Evolutionary conservation across 2,888 invertebrate genomes (phyloP), one percentile per base, ranked within the genome.

Genomic region (Apantesis nais): DNA sequence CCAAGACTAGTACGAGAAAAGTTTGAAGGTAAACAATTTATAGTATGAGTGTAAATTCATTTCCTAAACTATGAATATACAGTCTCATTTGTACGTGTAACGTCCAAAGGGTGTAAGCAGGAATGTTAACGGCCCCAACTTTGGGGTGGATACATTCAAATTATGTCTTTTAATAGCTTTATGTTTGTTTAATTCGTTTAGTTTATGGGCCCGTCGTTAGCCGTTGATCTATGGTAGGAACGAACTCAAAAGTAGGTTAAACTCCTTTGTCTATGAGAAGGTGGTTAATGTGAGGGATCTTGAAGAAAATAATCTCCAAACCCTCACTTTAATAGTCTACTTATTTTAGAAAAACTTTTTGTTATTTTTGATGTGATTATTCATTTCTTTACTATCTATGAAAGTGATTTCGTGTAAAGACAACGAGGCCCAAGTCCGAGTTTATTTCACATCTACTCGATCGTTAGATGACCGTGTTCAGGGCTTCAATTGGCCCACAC

Each of bases 21-120:
- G 48, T 8, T 22, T 48, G 8, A 48, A 29, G 25, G 29, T 12
- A 62, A 34, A 31, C 14, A 52, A 66, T 39, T 58, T 29, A 0
- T 37, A 52, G 52, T 67, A 48, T 25, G 25, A 25, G 2, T 16
- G 37, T 68, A 60, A 68, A 68, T 68, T 58, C 1, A 63, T 63
- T 62, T 55, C 55, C n/a, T 2, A 64, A 69, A 60, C 62, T 66
- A 83, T 81, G 79, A 83, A 80, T 81, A 77, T 77, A 74, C 62
- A 73, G 60, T 62, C 76, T 78, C 80, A 79, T 82, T 81, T 80
- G 78, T 83, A 76, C 75, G 67, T 65, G 73, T 84, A 85, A 86
- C 83, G 84, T 82, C 84, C 84, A 76, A 82, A 82, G 77, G 83
- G 87, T 48, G 84, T 84, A 76, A 80, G 61, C 73, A 68, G 73